phyloP scores from a whole-genome alignment of 2,113 vertebrate species.

The Seriola rivoliana region DNA sequence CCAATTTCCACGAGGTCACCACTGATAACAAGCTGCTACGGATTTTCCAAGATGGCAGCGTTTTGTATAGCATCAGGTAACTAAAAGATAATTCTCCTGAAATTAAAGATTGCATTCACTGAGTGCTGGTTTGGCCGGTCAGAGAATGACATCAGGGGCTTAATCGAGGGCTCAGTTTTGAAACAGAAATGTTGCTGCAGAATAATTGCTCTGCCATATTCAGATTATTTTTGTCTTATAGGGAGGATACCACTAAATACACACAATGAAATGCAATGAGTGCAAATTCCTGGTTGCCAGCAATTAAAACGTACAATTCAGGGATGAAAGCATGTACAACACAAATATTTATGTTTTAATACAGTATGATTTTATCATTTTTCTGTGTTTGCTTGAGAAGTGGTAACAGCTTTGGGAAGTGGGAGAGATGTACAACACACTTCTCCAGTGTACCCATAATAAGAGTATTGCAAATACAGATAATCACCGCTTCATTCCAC shows the following conservation, averaged over 20 bases:
- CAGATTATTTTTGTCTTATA: no score
- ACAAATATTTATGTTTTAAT: neutral
- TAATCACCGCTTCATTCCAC: slow-evolving; percentile 13
- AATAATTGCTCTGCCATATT: no score
- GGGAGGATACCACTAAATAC: no score
- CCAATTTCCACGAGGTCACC: slow-evolving; percentile 95
- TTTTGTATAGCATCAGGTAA: slow-evolving; percentile 96
- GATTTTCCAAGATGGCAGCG: slow-evolving; percentile 94
- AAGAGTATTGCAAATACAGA: slow-evolving; percentile 9
- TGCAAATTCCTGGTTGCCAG: neutral
- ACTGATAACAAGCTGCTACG: slow-evolving; percentile 95
- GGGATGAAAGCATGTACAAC: neutral
- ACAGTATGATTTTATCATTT: neutral
- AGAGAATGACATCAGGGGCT: neutral
- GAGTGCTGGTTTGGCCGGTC: neutral
- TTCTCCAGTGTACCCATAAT: neutral
- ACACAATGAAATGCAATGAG: no score
- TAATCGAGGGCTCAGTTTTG: no score
- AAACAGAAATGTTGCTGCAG: no score
- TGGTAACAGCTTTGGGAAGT: neutral
- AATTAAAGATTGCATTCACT: neutral
- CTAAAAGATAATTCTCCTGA: neutral
- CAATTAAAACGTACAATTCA: neutral
- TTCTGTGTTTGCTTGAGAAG: neutral
- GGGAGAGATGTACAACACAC: neutral